Percentiles rank a stretch among this genome's conserved stretches.
These are phyloP conservation scores for Galendromus occidentalis DNA, from an alignment of 1,140 invertebrate genomes.

Conservation along the genomic window DNA sequence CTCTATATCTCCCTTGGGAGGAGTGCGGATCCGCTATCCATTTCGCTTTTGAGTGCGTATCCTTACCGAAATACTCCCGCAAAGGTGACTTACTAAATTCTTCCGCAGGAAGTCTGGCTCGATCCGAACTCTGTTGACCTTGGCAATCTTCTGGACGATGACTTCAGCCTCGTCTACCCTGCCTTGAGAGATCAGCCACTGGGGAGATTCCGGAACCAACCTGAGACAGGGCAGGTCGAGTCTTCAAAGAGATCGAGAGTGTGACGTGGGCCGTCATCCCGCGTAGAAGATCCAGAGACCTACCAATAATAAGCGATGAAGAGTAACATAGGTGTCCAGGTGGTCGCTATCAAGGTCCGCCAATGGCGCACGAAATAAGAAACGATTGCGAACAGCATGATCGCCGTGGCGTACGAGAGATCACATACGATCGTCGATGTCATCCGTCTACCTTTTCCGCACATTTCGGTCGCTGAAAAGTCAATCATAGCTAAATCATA, in stretches of 20 bases:
- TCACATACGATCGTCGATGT: too few relatives aligned
- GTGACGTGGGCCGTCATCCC: too few relatives aligned
- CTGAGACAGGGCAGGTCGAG: too few relatives aligned
- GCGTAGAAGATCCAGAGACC: too few relatives aligned
- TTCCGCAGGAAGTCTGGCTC: neutral
- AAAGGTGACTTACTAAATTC: neutral
- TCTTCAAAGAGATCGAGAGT: too few relatives aligned
- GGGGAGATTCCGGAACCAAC: slow-evolving; percentile 60
- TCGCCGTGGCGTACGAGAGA: too few relatives aligned
- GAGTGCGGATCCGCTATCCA: neutral
- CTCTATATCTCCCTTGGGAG: neutral
- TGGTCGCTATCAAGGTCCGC: slow-evolving; percentile 36
- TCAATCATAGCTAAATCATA: too few relatives aligned
- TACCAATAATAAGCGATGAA: slow-evolving; percentile 23
- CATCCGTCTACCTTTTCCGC: too few relatives aligned
- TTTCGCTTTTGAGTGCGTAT: neutral
- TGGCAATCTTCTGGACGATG: slow-evolving; percentile 46
- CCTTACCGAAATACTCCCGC: neutral
- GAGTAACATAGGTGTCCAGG: slow-evolving; percentile 28
- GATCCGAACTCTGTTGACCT: slow-evolving; percentile 37
- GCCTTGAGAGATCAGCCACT: slow-evolving; percentile 56
- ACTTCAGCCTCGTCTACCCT: slow-evolving; percentile 42
- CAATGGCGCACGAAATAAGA: too few relatives aligned
- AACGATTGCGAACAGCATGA: too few relatives aligned
- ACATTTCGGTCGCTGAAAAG: too few relatives aligned